These are phyloP conservation scores for Lampris incognitus DNA, from an alignment of 2,113 vertebrate genomes.

Conservation along the genomic window DNA sequence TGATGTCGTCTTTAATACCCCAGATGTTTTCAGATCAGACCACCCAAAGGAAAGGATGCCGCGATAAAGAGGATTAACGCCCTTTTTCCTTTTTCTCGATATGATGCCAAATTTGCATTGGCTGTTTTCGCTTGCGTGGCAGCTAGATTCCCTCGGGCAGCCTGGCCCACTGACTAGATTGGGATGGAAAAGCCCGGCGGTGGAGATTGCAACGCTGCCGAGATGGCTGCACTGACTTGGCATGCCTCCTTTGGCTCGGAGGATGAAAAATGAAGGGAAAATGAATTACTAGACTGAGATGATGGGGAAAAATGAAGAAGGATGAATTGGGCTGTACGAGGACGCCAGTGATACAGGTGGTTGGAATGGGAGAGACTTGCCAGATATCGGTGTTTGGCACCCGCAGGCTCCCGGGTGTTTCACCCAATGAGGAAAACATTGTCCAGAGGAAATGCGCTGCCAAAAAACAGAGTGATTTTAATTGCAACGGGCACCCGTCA, in stretches of 20 bases:
- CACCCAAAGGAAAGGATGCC: too few relatives aligned
- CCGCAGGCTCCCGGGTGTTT: constrained; percentile 16
- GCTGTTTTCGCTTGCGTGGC: too few relatives aligned
- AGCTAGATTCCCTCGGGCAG: too few relatives aligned
- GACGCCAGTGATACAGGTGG: constrained; percentile 30
- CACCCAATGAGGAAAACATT: constrained; percentile 18
- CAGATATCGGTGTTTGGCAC: constrained; percentile 47
- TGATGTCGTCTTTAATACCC: too few relatives aligned
- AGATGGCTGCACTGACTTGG: constrained; percentile 17
- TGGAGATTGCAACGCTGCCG: not conserved
- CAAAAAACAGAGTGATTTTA: constrained; percentile 38
- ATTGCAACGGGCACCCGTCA: constrained; percentile 26
- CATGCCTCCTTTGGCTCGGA: constrained; percentile 27
- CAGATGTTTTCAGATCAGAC: too few relatives aligned
- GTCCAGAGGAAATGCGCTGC: constrained; percentile 28
- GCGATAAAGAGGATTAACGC: too few relatives aligned
- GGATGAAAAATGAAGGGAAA: constrained; percentile 57
- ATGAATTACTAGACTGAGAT: constrained; percentile 42
- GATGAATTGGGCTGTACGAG: constrained; percentile 24
- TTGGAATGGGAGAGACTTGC: constrained; percentile 18
- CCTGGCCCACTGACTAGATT: too few relatives aligned
- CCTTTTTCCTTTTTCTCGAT: too few relatives aligned
- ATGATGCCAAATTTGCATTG: too few relatives aligned
- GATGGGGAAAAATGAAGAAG: constrained; percentile 53
- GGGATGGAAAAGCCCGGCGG: too few relatives aligned